phyloP scores from a whole-genome alignment of 2,888 invertebrate species.

The Drosophila merina region DNA sequence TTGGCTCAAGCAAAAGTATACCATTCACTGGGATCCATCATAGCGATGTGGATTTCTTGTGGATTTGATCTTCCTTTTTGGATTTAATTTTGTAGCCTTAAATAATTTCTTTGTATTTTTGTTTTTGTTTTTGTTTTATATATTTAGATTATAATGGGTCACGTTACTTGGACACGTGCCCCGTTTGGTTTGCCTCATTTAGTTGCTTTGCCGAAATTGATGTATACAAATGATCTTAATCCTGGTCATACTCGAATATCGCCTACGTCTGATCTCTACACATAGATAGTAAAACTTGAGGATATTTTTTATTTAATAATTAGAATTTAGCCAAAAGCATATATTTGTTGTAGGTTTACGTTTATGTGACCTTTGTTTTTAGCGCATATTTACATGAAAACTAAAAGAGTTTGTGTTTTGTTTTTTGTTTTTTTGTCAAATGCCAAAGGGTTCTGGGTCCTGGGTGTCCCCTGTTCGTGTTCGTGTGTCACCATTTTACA shows the following conservation, averaged over 20 bases:
- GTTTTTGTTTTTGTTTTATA: conserved; percentile 61
- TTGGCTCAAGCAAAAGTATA: conserved; percentile 71
- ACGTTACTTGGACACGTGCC: conserved; percentile 24
- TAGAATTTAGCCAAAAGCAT: conserved; percentile 67
- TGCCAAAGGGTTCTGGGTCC: conserved; percentile 52
- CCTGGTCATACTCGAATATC: conserved; percentile 21
- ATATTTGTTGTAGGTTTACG: conserved; percentile 52
- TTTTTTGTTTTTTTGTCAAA: conserved; percentile 16
- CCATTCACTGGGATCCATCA: conserved; percentile 47
- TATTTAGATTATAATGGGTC: conserved; percentile 48
- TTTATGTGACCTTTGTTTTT: conserved; percentile 56
- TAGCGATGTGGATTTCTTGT: conserved; percentile 28
- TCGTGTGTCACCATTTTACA: conserved; percentile 74
- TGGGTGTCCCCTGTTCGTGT: conserved; percentile 8
- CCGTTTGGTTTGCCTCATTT: conserved; percentile 65
- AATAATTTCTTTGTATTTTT: conserved; percentile 78
- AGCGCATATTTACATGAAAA: conserved; percentile 83
- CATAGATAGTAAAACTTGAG: conserved; percentile 54
- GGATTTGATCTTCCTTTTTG: conserved; percentile 37
- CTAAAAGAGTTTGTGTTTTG: not conserved
- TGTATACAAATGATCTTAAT: conserved; percentile 64
- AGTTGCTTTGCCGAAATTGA: conserved; percentile 75
- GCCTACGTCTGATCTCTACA: conserved; percentile 53
- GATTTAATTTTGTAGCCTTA: conserved; percentile 67
- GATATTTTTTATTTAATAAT: conserved; percentile 48